Evolutionary conservation across 2,888 invertebrate species (phyloP).

Genomic region (Malacosoma neustria): DNA sequence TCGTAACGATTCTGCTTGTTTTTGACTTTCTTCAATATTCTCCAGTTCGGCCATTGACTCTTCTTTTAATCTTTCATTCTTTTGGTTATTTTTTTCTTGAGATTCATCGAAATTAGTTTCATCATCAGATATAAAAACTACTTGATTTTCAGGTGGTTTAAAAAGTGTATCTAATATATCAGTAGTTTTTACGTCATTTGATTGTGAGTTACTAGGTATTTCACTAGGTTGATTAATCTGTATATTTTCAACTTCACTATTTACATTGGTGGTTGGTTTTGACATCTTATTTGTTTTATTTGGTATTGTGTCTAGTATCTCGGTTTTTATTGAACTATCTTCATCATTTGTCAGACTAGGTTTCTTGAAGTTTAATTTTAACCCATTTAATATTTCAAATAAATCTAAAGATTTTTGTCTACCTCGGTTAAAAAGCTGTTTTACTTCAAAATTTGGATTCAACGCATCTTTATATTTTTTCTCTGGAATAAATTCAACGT

Average conservation of each 20-base stretch:
- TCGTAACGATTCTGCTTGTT: background rate
- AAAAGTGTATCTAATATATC: conserved; percentile 18
- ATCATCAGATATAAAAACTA: background rate
- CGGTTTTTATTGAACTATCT: conserved; percentile 1
- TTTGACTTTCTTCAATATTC: background rate
- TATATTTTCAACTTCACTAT: conserved; percentile 2
- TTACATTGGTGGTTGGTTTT: conserved; percentile 7
- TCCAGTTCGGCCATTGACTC: background rate
- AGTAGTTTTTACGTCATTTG: conserved; percentile 5
- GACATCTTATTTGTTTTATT: conserved; percentile 15
- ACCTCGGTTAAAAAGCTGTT: conserved; percentile 3
- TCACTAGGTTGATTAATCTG: background rate
- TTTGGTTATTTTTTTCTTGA: background rate
- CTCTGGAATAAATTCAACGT: conserved; percentile 27
- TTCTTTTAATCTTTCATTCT: background rate
- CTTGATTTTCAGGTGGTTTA: conserved; percentile 12
- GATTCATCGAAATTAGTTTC: background rate
- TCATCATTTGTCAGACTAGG: background rate
- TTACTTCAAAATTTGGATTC: conserved; percentile 3
- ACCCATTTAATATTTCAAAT: background rate
- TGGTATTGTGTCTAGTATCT: conserved; percentile 11
- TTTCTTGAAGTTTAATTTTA: conserved; percentile 3
- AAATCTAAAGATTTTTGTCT: conserved; percentile 2
- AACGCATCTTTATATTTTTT: conserved; percentile 3
- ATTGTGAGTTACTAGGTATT: background rate